Evolutionary conservation across 2,797 vertebrate genomes (phyloP), one percentile per base, ranked within the genome.

Genomic region (Sebastes vulpes): DNA sequence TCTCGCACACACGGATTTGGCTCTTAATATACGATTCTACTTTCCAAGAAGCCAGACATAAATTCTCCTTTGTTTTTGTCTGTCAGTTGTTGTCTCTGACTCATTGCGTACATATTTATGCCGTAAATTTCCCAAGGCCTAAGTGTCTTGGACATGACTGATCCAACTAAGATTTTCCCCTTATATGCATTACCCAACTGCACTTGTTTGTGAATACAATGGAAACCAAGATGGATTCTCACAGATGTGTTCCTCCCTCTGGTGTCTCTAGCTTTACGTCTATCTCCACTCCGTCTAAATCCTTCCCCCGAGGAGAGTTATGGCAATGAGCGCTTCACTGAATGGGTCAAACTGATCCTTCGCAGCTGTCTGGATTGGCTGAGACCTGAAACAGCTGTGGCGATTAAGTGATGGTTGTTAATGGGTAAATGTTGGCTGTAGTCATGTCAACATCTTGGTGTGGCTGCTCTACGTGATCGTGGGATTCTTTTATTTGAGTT

Each of bases 341-440:
- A 82, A 75, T 16, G 50, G 70, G 26, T 72, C 75, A n/a, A 20
- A 69, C 58, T 76, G 76, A 90, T 91, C 74, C 69, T 26, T 63
- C 28, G 52, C 94, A 94, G 93, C 90, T 94, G 93, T 78, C 65
- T 35, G 29, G 28, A 77, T 83, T 90, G 86, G 91, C 87, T 46
- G 59, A 61, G 83, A 79, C 63, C 60, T 81, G 66, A 79, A 66
- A 72, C 94, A 95, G 93, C 92, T 95, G 93, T 66, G 64, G 60
- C 32, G 59, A 79, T 79, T 65, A 76, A 57, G 65, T 21, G 73
- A 75, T 57, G 54, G 70, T 65, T 76, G 53, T 79, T 73, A 67
- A 85, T 64, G 68, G 63, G 38, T 81, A 64, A 81, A 74, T 59
- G 53, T 10, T 1, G 38, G 46, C 35, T 52, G 25, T 50, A 32